Conservation (phyloP, 2,888 invertebrate species). For the Campopleginae sp. region DNA sequence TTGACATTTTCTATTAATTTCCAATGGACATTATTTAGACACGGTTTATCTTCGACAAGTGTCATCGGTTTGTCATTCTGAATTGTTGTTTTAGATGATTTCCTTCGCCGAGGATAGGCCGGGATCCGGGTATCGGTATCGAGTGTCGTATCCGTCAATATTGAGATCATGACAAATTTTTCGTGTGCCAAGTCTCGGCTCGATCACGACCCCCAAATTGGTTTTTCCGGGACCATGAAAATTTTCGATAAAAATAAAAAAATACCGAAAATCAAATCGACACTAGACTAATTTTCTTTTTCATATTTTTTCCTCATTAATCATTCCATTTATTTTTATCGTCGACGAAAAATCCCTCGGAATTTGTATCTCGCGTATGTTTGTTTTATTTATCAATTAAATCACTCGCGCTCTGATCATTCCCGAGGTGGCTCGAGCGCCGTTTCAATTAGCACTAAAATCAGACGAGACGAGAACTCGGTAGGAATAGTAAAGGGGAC, state of each 20-base stretch:
- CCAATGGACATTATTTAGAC: constrained; percentile 32
- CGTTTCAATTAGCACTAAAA: constrained; percentile 66
- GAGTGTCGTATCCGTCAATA: constrained; percentile 67
- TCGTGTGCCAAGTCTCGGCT: not conserved
- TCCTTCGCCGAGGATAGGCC: constrained; percentile 59
- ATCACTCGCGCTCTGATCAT: constrained; percentile 27
- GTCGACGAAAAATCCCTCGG: not conserved
- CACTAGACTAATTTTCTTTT: no score
- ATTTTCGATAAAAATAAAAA: not conserved
- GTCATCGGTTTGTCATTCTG: constrained; percentile 13
- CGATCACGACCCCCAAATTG: not conserved
- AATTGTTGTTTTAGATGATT: constrained; percentile 17
- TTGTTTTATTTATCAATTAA: not conserved
- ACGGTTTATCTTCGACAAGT: constrained; percentile 39
- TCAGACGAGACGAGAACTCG: constrained; percentile 9
- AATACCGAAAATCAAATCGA: not conserved
- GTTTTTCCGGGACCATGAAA: not conserved
- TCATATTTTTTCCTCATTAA: not conserved
- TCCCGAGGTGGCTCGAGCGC: constrained; percentile 45
- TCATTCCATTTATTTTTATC: not conserved
- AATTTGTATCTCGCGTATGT: not conserved
- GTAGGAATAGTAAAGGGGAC: constrained; percentile 55
- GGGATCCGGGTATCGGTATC: constrained; percentile 55
- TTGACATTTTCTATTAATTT: constrained; percentile 51
- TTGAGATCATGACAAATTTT: constrained; percentile 56